Evolutionary conservation across 2,113 vertebrate genomes (phyloP).

Genomic region (Prunella fulvescens): DNA sequence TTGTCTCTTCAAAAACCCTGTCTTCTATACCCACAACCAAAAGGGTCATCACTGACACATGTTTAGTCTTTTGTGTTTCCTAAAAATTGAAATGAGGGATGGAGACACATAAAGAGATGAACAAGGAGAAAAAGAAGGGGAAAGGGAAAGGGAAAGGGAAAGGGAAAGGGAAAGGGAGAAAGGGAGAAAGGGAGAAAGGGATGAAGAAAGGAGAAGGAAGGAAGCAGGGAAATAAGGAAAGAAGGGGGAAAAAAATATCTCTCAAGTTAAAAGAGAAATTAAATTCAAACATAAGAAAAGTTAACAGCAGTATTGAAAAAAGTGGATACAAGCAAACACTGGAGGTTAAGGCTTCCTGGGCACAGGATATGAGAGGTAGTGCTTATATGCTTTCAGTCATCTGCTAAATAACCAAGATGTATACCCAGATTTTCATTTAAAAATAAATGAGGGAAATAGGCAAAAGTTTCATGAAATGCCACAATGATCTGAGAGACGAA

Average conservation of each 20-base stretch:
- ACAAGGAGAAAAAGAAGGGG: fast-evolving
- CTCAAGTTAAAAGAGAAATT: not conserved
- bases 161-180: fast-evolving
- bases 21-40: not conserved
- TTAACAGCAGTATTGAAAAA: not conserved
- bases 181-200: no score
- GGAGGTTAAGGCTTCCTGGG: not conserved
- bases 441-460: not conserved
- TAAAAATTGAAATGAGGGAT: not conserved
- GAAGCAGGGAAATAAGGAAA: not conserved
- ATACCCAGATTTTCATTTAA: not conserved
- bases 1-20: not conserved
- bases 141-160: no score
- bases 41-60: not conserved
- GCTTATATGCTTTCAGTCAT: not conserved
- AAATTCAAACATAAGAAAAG: not conserved
- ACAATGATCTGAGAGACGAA: not conserved
- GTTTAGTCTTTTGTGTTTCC: not conserved
- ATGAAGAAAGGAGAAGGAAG: not conserved
- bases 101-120: not conserved
- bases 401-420: not conserved
- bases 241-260: not conserved
- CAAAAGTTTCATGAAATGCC: not conserved
- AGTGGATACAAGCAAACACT: not conserved
- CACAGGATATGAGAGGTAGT: not conserved